Percentiles rank a stretch among this genome's conserved stretches.
phyloP scores from a whole-genome alignment of 1,140 invertebrate species.

The Pararge aegeria region DNA sequence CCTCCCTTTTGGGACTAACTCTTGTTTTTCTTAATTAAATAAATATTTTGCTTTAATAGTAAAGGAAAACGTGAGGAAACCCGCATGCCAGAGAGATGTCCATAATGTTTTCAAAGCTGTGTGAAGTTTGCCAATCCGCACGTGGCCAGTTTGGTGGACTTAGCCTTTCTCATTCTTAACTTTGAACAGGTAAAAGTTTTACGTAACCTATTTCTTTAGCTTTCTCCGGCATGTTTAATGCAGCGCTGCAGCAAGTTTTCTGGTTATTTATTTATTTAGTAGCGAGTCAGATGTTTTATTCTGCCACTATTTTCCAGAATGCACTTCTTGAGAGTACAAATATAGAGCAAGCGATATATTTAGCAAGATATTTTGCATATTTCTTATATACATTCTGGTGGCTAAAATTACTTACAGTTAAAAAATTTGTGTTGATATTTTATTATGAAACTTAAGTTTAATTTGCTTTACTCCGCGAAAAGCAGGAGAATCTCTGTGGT shows the following conservation, averaged over 20 bases:
- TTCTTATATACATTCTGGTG: background rate
- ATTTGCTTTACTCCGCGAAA: too few species aligned
- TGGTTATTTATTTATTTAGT: conserved; percentile 45
- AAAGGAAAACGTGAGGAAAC: too few species aligned
- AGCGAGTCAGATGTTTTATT: conserved; percentile 35
- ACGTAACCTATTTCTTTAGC: conserved; percentile 17
- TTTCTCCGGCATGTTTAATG: conserved; percentile 27
- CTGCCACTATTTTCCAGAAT: conserved; percentile 20
- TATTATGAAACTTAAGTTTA: too few species aligned
- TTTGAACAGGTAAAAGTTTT: background rate
- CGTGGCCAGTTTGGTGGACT: too few species aligned
- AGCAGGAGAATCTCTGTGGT: too few species aligned
- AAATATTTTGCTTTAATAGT: too few species aligned
- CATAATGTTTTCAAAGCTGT: too few species aligned
- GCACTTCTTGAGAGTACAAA: conserved; percentile 12
- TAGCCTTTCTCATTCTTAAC: too few species aligned
- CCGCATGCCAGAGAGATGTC: too few species aligned
- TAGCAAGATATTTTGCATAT: background rate
- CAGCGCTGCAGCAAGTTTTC: conserved; percentile 34
- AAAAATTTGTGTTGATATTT: background rate
- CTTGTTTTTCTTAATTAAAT: too few species aligned
- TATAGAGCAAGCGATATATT: conserved; percentile 5
- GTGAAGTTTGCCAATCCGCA: too few species aligned
- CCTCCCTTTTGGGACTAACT: too few species aligned
- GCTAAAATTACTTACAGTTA: background rate